Evolutionary conservation across 2,888 invertebrate genomes (phyloP).

Genomic region (Carpatolechia fugitivella): DNA sequence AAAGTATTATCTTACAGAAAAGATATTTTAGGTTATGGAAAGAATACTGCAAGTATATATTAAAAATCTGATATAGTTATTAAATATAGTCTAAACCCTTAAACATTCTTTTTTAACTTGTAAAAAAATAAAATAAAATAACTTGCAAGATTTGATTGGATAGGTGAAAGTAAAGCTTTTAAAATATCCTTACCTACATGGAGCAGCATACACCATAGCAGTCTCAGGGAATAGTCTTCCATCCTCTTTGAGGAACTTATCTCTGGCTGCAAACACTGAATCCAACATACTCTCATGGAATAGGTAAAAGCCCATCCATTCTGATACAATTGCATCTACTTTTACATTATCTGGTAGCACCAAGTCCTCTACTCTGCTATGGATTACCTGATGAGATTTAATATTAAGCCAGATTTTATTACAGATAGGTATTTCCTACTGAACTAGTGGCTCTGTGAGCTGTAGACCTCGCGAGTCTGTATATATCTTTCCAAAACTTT

Average conservation of each 20-base stretch:
- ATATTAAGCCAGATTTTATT: background rate
- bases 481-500: no score
- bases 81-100: no score
- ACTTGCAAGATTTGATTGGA: no score
- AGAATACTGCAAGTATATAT: no score
- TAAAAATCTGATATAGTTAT: no score
- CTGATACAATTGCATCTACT: constrained; percentile 94
- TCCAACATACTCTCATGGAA: constrained; percentile 97
- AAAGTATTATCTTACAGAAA: no score
- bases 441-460: no score
- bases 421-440: background rate
- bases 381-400: constrained; percentile 79
- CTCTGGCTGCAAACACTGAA: constrained; percentile 90
- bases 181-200: constrained; percentile 84
- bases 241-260: constrained; percentile 85
- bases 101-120: no score
- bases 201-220: constrained; percentile 79
- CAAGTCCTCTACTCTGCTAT: constrained; percentile 88
- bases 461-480: no score
- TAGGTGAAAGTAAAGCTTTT: no score
- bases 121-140: no score
- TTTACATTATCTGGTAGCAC: constrained; percentile 80
- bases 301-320: constrained; percentile 99
- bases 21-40: no score
- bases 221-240: constrained; percentile 88